Conservation (phyloP, 2,888 invertebrate genomes). For the Cordilura impudica region DNA sequence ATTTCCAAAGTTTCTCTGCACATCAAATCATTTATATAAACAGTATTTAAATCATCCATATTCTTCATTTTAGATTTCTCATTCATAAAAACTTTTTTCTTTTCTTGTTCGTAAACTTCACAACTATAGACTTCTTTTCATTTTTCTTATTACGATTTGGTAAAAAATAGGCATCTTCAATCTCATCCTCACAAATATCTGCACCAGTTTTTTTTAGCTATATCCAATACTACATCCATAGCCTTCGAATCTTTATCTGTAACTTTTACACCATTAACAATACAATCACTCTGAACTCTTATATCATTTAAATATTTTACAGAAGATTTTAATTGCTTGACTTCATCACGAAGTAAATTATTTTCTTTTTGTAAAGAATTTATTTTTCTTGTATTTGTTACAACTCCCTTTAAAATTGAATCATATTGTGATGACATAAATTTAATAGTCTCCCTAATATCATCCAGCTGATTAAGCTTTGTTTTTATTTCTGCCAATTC, state of each 20-base stretch:
- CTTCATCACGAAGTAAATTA: neutral
- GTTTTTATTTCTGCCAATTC: slow-evolving; percentile 1
- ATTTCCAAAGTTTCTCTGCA: slow-evolving; percentile 2
- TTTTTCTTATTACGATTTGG: neutral
- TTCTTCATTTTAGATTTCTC: no score
- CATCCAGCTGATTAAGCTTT: slow-evolving; percentile 3
- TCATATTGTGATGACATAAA: no score
- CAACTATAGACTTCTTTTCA: neutral
- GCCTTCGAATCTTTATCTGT: neutral
- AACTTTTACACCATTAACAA: slow-evolving; percentile 7
- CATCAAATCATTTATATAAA: slow-evolving; percentile 22
- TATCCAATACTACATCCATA: no score
- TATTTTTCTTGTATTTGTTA: no score
- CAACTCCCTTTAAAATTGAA: no score
- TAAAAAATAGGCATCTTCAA: slow-evolving; percentile 16
- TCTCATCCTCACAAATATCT: neutral
- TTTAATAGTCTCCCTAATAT: no score
- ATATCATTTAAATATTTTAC: slow-evolving; percentile 16
- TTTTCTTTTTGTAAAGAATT: slow-evolving; percentile 13
- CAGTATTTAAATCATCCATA: neutral
- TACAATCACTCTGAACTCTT: slow-evolving; percentile 22
- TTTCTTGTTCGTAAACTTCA: slow-evolving; percentile 7
- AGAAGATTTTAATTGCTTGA: neutral
- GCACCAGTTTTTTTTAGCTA: neutral
- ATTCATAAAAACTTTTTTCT: no score